Evolutionary conservation across 2,113 vertebrate species (phyloP).

Genomic region (Toxostoma redivivum): DNA sequence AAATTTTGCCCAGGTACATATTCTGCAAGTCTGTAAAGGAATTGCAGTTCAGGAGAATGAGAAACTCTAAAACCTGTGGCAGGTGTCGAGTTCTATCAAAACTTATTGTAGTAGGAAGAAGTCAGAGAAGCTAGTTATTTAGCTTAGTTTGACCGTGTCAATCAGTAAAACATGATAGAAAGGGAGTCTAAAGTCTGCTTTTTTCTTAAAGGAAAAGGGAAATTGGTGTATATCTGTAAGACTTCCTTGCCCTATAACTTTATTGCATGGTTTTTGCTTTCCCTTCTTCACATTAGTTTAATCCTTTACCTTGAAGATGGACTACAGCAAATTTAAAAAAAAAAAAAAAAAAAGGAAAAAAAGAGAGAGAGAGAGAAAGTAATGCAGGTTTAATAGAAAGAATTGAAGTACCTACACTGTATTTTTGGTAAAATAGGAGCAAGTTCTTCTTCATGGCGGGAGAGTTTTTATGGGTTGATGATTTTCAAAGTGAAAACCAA

Average conservation of each 20-base stretch:
- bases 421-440: background rate
- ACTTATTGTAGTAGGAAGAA: background rate
- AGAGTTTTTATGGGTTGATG: background rate
- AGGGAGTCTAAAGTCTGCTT: background rate
- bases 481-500: background rate
- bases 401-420: background rate
- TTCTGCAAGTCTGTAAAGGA: background rate
- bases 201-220: background rate
- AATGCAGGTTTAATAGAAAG: background rate
- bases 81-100: background rate
- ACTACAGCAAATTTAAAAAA: background rate
- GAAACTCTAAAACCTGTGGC: background rate
- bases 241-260: background rate
- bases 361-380: background rate
- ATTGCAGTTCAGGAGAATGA: background rate
- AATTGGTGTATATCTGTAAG: background rate
- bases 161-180: background rate
- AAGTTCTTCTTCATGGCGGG: background rate
- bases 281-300: background rate
- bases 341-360: background rate
- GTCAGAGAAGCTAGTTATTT: background rate
- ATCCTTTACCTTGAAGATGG: background rate
- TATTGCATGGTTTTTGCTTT: background rate
- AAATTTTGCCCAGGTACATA: background rate
- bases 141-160: background rate